Evolutionary conservation across 2,797 vertebrate species (phyloP).

Genomic region (Neosalanx taihuensis): DNA sequence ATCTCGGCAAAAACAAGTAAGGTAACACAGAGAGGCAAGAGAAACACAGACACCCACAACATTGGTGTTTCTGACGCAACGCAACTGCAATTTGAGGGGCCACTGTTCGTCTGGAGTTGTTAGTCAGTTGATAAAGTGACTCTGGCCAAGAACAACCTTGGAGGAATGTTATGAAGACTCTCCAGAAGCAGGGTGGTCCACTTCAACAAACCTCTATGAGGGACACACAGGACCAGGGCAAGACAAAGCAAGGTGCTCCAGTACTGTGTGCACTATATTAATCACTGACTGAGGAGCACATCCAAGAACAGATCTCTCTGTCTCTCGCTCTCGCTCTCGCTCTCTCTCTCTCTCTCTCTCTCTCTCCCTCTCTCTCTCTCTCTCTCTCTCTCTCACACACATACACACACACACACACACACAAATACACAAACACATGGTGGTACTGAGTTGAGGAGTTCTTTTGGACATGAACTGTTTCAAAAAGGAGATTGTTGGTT

Average conservation of each 20-base stretch:
- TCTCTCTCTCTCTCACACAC: not conserved
- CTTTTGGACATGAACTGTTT: too few species aligned
- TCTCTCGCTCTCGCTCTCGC: not conserved
- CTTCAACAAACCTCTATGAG: not conserved
- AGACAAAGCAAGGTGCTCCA: not conserved
- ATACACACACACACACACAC: conserved; percentile 15
- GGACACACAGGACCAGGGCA: conserved; percentile 5
- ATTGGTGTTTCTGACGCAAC: conserved; percentile 23
- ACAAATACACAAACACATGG: conserved; percentile 10
- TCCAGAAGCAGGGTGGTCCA: not conserved
- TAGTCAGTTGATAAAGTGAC: not conserved
- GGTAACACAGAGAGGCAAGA: conserved; percentile 16
- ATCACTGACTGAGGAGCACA: too few species aligned
- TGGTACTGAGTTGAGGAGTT: not conserved
- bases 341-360: too few species aligned
- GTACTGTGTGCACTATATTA: too few species aligned
- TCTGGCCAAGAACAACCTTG: not conserved
- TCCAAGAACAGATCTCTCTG: too few species aligned
- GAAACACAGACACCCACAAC: conserved; percentile 7
- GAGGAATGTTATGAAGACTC: not conserved
- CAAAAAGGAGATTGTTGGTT: too few species aligned
- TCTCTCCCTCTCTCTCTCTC: too few species aligned
- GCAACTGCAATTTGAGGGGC: not conserved
- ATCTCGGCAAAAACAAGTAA: conserved; percentile 14
- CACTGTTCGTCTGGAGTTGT: not conserved